Evolutionary conservation across 2,113 vertebrate species (phyloP), one percentile per base, ranked within the genome.

Genomic region (Raja brachyura): DNA sequence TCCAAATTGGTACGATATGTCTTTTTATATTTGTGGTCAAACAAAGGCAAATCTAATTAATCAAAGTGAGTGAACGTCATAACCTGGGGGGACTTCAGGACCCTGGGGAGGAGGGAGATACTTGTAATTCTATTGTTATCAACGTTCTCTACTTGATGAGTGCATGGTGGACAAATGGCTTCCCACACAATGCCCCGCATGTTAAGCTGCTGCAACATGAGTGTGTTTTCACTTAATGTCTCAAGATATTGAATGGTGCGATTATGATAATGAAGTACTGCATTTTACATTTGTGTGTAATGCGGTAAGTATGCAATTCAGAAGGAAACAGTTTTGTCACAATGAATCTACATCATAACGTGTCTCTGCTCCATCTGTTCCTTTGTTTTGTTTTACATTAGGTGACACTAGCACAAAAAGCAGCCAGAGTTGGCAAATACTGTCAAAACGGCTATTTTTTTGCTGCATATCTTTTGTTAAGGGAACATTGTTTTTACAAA

Each of bases 401-500:
- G 33, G 22, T 66, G n/a, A 18, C 8, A 70, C 59, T 33, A 90
- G 28, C 31, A 68, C 63, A 90, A 66, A 33, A 18, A 70, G 63
- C 61, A 68, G 86, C 88, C 31, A 0, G 88, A 63, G 59, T 31
- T 63, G 59, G 56, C 54, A 13, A 59, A 48, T 31, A 63, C 93
- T n/a, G 22, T 48, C 39, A 74, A 93, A 73, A 74, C 6, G 20
- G 39, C 9, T 2, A 2, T 28, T 93, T 0, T 54, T 74, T 54
- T 74, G 11, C 90, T 75, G 90, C 18, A 73, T n/a, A 9, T 48
- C 54, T 76, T 54, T 70, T 76, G 16, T 74, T 74, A 54, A 93
- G 54, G 68, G 39, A 31, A 39, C 68, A 74, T 31, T 4, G 70
- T 20, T 63, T n/a, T 93, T 95, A 93, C 95, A 95, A 95, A 94